These are phyloP conservation scores for Spilosoma lubricipeda DNA, from an alignment of 2,888 invertebrate species.

Conservation along the genomic window DNA sequence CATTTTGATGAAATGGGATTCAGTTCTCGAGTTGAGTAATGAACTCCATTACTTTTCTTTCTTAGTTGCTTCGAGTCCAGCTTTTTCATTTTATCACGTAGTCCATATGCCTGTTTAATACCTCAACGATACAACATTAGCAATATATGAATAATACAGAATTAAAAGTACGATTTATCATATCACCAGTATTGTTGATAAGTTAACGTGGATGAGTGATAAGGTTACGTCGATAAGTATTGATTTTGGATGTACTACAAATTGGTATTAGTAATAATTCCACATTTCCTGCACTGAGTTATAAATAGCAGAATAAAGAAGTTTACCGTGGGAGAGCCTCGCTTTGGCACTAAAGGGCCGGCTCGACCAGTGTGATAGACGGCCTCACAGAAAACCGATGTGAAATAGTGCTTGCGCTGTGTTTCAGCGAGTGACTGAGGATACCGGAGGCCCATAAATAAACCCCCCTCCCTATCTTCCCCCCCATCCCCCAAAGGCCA, in stretches of 20 bases:
- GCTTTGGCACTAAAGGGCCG: too few species aligned
- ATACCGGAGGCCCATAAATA: too few species aligned
- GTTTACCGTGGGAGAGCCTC: too few species aligned
- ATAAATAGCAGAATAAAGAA: background rate
- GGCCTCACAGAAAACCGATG: too few species aligned
- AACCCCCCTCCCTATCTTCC: too few species aligned
- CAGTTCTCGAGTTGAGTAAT: too few species aligned
- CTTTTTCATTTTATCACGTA: background rate
- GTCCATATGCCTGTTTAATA: background rate
- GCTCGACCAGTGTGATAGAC: too few species aligned
- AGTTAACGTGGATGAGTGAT: background rate
- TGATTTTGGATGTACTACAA: background rate
- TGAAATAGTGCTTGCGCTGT: too few species aligned
- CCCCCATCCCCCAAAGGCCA: too few species aligned
- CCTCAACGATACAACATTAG: background rate
- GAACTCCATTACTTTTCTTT: background rate
- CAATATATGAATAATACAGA: background rate
- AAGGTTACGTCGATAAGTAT: background rate
- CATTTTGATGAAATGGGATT: too few species aligned
- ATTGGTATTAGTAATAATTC: background rate
- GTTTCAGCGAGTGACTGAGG: too few species aligned
- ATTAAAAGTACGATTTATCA: constrained; percentile 1
- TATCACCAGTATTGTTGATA: background rate
- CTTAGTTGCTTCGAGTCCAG: background rate
- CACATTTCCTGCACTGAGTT: background rate